A percentile compares a stretch with the other conserved stretches of the same genome.
These are phyloP conservation scores for Elanus axillaris DNA, from an alignment of 2,113 vertebrate species.

Conservation along the genomic window DNA sequence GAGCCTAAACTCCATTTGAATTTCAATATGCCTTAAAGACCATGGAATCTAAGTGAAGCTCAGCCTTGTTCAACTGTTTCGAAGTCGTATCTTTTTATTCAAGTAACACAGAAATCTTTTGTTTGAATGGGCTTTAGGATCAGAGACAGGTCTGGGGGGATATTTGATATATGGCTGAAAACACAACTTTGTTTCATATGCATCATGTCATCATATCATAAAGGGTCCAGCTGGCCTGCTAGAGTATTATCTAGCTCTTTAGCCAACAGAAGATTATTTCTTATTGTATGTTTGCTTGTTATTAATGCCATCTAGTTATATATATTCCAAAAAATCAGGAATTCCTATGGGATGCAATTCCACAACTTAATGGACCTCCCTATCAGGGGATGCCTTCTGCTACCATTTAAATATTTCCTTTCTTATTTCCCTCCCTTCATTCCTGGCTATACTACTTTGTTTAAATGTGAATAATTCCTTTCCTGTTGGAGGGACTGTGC, in stretches of 20 bases:
- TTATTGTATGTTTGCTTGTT: background rate
- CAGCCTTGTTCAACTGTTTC: background rate
- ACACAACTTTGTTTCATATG: background rate
- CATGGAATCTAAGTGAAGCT: background rate
- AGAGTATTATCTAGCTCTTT: constrained; percentile 6
- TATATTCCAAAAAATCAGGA: constrained; percentile 19
- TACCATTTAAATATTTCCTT: constrained; percentile 27
- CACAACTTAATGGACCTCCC: constrained; percentile 23
- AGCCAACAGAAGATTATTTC: constrained; percentile 17
- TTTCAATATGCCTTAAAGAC: background rate
- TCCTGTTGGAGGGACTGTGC: background rate
- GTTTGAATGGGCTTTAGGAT: background rate
- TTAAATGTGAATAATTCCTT: constrained; percentile 36
- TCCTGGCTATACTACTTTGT: constrained; percentile 21
- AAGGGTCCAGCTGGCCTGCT: background rate
- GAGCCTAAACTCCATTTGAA: background rate
- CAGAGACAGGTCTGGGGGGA: background rate
- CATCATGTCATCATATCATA: background rate
- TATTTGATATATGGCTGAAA: background rate
- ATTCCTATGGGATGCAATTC: constrained; percentile 24
- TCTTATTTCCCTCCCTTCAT: constrained; percentile 27
- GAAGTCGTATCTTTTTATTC: background rate
- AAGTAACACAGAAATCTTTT: background rate
- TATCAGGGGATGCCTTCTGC: constrained; percentile 44
- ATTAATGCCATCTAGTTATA: background rate